Percentiles rank a stretch among this genome's conserved stretches.
Evolutionary conservation across 1,140 invertebrate genomes (phyloP).

Genomic region (Drosophila rufa): DNA sequence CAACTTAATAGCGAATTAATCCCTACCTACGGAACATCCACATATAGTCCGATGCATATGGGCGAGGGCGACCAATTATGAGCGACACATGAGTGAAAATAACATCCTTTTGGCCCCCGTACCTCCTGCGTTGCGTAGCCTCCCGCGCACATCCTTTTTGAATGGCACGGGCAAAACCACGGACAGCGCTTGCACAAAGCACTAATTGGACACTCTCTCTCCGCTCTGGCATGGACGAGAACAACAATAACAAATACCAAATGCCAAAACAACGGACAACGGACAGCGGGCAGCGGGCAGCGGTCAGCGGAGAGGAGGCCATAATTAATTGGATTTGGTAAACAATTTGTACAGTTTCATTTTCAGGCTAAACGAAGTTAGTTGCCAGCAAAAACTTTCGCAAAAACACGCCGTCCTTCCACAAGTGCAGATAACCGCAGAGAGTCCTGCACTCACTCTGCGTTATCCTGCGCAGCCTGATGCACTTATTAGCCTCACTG

Average conservation of each 20-base stretch:
- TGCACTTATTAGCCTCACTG: too few species aligned
- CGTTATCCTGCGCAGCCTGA: too few species aligned
- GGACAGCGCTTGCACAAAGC: conserved; percentile 26
- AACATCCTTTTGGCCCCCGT: neutral
- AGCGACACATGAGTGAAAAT: conserved; percentile 7
- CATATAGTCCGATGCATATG: neutral
- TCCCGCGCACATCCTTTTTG: neutral
- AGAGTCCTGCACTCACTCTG: conserved; percentile 1
- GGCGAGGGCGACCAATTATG: neutral
- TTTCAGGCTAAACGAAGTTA: conserved; percentile 49
- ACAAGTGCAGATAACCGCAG: conserved; percentile 8
- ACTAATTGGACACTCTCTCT: conserved; percentile 38
- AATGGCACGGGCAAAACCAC: conserved; percentile 7
- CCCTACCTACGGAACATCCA: neutral
- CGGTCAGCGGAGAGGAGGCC: conserved; percentile 10
- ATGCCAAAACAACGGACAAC: neutral
- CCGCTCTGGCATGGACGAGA: conserved; percentile 20
- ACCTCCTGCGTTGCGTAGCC: too few species aligned
- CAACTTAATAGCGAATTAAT: too few species aligned
- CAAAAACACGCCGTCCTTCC: conserved; percentile 6
- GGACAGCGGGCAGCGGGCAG: too few species aligned
- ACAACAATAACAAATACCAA: neutral
- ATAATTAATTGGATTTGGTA: conserved; percentile 56
- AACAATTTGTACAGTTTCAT: conserved; percentile 53
- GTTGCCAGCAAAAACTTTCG: conserved; percentile 32